A percentile compares a stretch with the other conserved stretches of the same genome.
Conservation (phyloP, 2,888 invertebrate genomes). For the Synanthedon andrenaeformis region DNA sequence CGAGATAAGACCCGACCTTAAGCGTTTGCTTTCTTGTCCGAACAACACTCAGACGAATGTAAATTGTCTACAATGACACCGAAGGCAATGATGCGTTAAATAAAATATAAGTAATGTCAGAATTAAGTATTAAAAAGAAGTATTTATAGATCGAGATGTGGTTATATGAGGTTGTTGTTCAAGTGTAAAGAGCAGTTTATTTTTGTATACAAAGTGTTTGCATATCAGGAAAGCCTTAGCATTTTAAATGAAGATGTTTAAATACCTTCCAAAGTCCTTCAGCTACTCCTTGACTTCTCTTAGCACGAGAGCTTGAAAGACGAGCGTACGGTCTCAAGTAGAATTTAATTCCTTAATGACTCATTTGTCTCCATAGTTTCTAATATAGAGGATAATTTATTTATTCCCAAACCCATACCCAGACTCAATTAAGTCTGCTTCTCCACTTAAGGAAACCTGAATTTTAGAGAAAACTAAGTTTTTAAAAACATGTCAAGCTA, state of each 20-base stretch:
- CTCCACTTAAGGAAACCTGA: too few species aligned
- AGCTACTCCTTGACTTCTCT: conserved; percentile 7
- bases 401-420: too few species aligned
- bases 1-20: too few species aligned
- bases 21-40: too few species aligned
- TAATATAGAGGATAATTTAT: too few species aligned
- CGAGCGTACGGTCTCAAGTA: too few species aligned
- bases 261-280: not conserved
- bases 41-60: too few species aligned
- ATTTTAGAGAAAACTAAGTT: too few species aligned
- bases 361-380: too few species aligned
- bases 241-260: conserved; percentile 5
- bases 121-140: not conserved
- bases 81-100: conserved; percentile 30
- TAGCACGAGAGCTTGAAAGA: conserved; percentile 6
- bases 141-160: not conserved
- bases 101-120: not conserved
- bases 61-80: not conserved
- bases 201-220: conserved; percentile 60
- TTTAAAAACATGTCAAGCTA: too few species aligned
- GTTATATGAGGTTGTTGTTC: conserved; percentile 30
- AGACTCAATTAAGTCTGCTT: too few species aligned
- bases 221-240: conserved; percentile 65
- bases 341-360: too few species aligned
- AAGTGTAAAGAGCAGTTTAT: conserved; percentile 57